Conservation (phyloP, 2,888 invertebrate genomes). For the Lydus trimaculatus region DNA sequence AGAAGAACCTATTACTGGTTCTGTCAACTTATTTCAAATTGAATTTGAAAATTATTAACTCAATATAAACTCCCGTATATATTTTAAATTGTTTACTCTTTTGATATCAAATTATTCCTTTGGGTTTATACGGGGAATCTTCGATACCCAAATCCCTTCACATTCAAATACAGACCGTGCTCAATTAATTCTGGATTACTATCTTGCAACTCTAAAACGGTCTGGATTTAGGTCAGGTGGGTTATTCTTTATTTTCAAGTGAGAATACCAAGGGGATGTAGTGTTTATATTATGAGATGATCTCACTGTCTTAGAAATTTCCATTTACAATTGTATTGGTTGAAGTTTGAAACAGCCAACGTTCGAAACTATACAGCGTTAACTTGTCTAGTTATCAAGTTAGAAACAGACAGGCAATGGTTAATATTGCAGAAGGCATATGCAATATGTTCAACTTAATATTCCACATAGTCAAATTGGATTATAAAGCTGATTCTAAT, state of each 20-base stretch:
- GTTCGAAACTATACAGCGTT: not conserved
- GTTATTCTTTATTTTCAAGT: not conserved
- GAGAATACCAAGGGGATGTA: not conserved
- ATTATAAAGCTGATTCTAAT: constrained; percentile 11
- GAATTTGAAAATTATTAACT: not conserved
- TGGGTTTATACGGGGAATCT: not conserved
- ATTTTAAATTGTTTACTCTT: not conserved
- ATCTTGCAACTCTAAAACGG: not conserved
- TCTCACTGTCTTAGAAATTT: too few species aligned
- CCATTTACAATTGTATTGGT: not conserved
- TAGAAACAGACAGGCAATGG: not conserved
- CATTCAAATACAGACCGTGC: constrained; percentile 13
- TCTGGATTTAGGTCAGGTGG: constrained; percentile 8
- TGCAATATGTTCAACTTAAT: constrained; percentile 6
- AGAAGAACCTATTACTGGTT: not conserved
- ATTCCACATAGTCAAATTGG: constrained; percentile 8
- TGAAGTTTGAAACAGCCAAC: not conserved
- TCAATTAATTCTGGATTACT: constrained; percentile 21
- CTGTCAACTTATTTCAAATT: not conserved
- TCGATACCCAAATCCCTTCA: constrained; percentile 8
- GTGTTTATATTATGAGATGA: not conserved
- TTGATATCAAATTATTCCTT: too few species aligned
- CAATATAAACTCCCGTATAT: not conserved
- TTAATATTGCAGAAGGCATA: constrained; percentile 7
- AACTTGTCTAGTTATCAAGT: not conserved